Base-by-base conservation (phyloP, 92 coral and sea anemone species). In the Umimayanthus kanabou region DNA sequence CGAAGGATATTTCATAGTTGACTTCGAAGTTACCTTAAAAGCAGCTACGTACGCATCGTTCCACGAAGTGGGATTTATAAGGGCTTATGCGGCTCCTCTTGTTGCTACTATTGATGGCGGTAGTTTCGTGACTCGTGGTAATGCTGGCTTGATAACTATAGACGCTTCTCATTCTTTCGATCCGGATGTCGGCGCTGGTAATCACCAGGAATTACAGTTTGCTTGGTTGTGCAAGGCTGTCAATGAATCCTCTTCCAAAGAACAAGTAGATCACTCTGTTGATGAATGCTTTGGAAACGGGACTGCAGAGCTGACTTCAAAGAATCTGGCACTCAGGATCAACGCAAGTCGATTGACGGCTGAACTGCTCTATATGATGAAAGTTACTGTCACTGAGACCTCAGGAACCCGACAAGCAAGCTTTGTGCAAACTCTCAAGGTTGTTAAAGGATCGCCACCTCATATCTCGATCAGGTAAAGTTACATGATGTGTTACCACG, bases 61-160 rank as follows among this genome's bases (percentile, higher is more conserved):
- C 39, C 85, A 77, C 42, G 79, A 87, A 45, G 80, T 67, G 10
- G 89, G 89, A 2, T 87, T 87, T 25, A 11, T 87, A 18, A 22
- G 61, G 1, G 67, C 73, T 11, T 15, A 64, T 4, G 69, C 85
- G 28, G 80, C 89, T 6, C 89, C 89, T 8, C 90, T 84, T 6
- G 90, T 88, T 23, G 85, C 90, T 1, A 18, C 30, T 50, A 88
- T 88, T 70, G 80, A 55, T 6, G 90, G 90, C 10, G 90, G 85
- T 15, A 49, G 79, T n/a, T 29, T 45, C 11, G 85, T 80, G 47
- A 76, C 80, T 6, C 70, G 90, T 9, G 74, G 82, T 39, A 76
- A 80, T 23, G 25, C n/a, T 22, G 15, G 40, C 2, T 29, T 50
- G 50, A 29, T 80, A 6, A 47, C 16, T 25, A 23, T 88, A 20